Evolutionary conservation across 2,113 vertebrate species (phyloP).

Genomic region (Anolis carolinensis): DNA sequence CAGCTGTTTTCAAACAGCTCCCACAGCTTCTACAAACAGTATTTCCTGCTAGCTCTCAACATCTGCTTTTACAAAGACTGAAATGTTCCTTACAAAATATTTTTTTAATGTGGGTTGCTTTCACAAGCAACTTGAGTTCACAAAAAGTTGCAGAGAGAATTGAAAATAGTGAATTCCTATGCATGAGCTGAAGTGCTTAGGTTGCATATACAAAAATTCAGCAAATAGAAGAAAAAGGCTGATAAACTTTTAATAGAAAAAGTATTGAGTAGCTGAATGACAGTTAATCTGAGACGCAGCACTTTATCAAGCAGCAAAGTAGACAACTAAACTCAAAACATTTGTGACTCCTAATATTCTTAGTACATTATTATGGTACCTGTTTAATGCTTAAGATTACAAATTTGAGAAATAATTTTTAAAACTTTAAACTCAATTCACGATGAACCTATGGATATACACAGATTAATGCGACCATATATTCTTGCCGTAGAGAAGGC

Average conservation of each 20-base stretch:
- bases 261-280: not conserved
- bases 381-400: not conserved
- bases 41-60: no score
- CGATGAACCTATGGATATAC: not conserved
- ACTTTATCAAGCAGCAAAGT: not conserved
- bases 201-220: not conserved
- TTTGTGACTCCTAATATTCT: not conserved
- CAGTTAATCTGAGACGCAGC: not conserved
- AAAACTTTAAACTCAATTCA: no score
- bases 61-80: not conserved
- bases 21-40: no score
- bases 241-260: not conserved
- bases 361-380: not conserved
- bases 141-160: not conserved
- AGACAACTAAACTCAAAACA: not conserved
- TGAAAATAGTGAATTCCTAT: not conserved
- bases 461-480: not conserved
- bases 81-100: not conserved
- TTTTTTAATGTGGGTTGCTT: not conserved
- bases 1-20: no score
- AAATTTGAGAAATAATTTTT: no score
- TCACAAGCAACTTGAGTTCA: not conserved
- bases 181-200: not conserved
- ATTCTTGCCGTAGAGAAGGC: not conserved
- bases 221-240: not conserved